Evolutionary conservation across 2,888 invertebrate genomes (phyloP).

Genomic region (Volucella inanis): DNA sequence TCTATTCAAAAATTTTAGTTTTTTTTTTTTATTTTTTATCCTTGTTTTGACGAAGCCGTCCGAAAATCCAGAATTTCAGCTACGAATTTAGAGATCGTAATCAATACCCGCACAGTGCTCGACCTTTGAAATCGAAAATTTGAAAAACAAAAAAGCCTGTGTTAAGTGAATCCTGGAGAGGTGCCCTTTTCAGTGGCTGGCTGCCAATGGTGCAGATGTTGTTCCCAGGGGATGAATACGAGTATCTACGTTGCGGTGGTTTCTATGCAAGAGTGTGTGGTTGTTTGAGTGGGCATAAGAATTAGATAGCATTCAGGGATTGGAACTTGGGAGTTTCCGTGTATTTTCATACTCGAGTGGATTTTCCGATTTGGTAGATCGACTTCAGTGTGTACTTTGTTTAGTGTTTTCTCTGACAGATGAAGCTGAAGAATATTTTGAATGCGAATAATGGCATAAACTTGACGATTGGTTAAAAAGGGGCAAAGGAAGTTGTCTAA

Average conservation of each 20-base stretch:
- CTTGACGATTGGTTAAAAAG: slow-evolving; percentile 50
- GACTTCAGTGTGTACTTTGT: slow-evolving; percentile 51
- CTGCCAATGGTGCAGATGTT: slow-evolving; percentile 72
- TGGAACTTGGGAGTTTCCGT: slow-evolving; percentile 49
- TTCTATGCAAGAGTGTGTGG: slow-evolving; percentile 36
- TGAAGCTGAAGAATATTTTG: slow-evolving; percentile 51
- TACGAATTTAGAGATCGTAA: slow-evolving; percentile 64
- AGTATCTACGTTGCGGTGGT: slow-evolving; percentile 19
- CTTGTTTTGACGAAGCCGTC: slow-evolving; percentile 34
- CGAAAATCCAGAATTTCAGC: slow-evolving; percentile 27
- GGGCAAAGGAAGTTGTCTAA: slow-evolving; percentile 28
- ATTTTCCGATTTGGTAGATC: slow-evolving; percentile 65
- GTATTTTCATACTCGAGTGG: slow-evolving; percentile 69
- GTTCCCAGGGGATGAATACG: slow-evolving; percentile 70
- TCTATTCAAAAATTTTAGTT: slow-evolving; percentile 12
- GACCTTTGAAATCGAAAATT: slow-evolving; percentile 36
- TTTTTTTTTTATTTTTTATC: neutral
- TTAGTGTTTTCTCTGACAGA: slow-evolving; percentile 41
- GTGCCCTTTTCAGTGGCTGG: slow-evolving; percentile 69
- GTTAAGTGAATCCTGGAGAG: slow-evolving; percentile 68
- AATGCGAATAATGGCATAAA: slow-evolving; percentile 47
- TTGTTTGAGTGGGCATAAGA: slow-evolving; percentile 40
- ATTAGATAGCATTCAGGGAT: neutral
- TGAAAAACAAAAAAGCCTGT: slow-evolving; percentile 15
- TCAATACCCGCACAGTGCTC: slow-evolving; percentile 62